Conservation (phyloP, 2,888 invertebrate genomes). For the Tipula helvola region DNA sequence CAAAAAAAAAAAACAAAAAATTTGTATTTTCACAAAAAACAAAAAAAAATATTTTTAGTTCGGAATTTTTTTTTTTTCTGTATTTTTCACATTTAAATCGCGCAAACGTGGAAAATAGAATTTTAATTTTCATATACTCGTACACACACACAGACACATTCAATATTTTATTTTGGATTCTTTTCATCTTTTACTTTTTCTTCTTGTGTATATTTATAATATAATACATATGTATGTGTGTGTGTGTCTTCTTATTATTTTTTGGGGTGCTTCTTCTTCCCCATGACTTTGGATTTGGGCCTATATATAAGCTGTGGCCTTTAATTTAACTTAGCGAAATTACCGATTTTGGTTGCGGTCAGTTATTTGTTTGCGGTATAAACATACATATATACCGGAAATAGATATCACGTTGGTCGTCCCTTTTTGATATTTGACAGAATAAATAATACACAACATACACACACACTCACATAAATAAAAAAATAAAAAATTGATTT, state of each 20-base stretch:
- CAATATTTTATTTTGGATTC: neutral
- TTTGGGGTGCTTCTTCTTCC: neutral
- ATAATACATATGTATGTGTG: neutral
- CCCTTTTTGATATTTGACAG: neutral
- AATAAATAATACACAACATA: neutral
- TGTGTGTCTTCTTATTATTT: neutral
- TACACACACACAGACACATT: neutral
- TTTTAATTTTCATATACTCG: neutral
- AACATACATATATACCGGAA: neutral
- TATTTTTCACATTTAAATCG: neutral
- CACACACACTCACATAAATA: neutral
- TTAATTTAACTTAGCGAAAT: neutral
- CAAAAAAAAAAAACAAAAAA: neutral
- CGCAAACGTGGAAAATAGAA: conserved; percentile 5
- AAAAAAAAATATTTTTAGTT: neutral
- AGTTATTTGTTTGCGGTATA: neutral
- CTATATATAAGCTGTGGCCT: neutral
- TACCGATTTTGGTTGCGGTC: neutral
- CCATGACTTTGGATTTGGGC: neutral
- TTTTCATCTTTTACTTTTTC: conserved; percentile 7
- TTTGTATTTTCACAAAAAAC: neutral
- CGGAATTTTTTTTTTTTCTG: neutral
- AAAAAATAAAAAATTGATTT: neutral
- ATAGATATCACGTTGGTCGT: neutral
- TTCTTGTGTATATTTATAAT: neutral